A percentile compares a stretch with the other conserved stretches of the same genome.
Conservation (phyloP, 1,140 invertebrate species). For the Drosophila nigromelanica region DNA sequence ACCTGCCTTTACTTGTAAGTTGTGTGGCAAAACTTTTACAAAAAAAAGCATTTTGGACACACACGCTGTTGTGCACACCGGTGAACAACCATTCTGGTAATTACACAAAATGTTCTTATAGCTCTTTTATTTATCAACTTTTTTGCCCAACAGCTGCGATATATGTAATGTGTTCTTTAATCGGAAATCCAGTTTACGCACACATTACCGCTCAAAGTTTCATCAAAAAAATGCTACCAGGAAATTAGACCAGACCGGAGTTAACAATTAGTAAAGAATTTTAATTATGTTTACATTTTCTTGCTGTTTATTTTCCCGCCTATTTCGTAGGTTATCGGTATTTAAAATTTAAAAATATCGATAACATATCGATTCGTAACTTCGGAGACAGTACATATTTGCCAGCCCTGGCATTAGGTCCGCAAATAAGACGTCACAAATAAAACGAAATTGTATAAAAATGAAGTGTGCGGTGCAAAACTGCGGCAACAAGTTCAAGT, state of each 20-base stretch:
- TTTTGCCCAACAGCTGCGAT: constrained; percentile 32
- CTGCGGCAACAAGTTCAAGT: constrained; percentile 45
- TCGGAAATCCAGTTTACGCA: constrained; percentile 40
- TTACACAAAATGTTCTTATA: neutral
- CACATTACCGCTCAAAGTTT: constrained; percentile 52
- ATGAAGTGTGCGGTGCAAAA: constrained; percentile 58
- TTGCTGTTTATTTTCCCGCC: neutral
- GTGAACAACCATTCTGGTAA: constrained; percentile 56
- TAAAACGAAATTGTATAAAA: constrained; percentile 31
- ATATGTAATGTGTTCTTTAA: constrained; percentile 46
- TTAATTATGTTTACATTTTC: neutral
- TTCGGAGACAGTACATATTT: neutral
- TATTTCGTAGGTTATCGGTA: neutral
- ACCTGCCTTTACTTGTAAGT: constrained; percentile 7
- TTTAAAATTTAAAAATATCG: neutral
- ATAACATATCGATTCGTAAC: constrained; percentile 1
- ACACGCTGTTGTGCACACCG: constrained; percentile 51
- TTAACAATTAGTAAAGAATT: neutral
- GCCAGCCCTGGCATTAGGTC: constrained; percentile 33
- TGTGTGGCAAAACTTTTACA: constrained; percentile 45
- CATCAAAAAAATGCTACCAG: constrained; percentile 23
- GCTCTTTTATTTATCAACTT: neutral
- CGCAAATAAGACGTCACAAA: constrained; percentile 36
- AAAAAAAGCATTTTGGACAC: constrained; percentile 22
- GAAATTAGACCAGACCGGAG: neutral